phyloP scores from a whole-genome alignment of 2,797 vertebrate genomes.

The Alosa sapidissima region DNA sequence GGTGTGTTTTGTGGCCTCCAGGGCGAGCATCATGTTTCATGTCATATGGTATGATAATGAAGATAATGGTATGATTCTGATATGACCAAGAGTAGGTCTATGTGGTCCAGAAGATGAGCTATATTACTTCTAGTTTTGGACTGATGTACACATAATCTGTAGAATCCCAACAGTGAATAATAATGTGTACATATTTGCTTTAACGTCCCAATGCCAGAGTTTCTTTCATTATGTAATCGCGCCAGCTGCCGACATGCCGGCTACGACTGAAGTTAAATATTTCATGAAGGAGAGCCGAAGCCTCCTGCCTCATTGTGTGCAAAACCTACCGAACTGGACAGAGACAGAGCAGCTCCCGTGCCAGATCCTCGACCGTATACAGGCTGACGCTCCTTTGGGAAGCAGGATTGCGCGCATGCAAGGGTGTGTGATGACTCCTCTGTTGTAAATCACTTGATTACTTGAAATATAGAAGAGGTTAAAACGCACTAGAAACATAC shows the following conservation, averaged over 20 bases:
- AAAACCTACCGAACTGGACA: not conserved
- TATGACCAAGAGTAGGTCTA: not conserved
- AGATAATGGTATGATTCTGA: too few relatives aligned
- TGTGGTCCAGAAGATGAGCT: not conserved
- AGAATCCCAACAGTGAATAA: not conserved
- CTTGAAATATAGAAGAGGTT: too few relatives aligned
- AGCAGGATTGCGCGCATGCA: too few relatives aligned
- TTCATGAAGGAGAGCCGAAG: constrained; percentile 50
- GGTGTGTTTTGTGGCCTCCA: too few relatives aligned
- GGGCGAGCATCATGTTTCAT: not conserved
- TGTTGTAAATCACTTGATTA: too few relatives aligned
- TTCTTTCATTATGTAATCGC: not conserved
- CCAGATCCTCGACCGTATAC: too few relatives aligned
- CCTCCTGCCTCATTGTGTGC: not conserved
- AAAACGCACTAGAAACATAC: too few relatives aligned
- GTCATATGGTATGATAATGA: too few relatives aligned
- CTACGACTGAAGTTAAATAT: constrained; percentile 60
- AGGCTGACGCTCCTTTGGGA: too few relatives aligned
- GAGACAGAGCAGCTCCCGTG: too few relatives aligned
- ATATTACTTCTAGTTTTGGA: not conserved
- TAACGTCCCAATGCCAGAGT: not conserved
- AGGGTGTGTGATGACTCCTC: too few relatives aligned
- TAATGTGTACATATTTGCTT: not conserved
- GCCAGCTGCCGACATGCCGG: not conserved
- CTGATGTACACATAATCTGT: not conserved